Conservation (phyloP, 2,113 vertebrate genomes). For the Elachura formosa region DNA sequence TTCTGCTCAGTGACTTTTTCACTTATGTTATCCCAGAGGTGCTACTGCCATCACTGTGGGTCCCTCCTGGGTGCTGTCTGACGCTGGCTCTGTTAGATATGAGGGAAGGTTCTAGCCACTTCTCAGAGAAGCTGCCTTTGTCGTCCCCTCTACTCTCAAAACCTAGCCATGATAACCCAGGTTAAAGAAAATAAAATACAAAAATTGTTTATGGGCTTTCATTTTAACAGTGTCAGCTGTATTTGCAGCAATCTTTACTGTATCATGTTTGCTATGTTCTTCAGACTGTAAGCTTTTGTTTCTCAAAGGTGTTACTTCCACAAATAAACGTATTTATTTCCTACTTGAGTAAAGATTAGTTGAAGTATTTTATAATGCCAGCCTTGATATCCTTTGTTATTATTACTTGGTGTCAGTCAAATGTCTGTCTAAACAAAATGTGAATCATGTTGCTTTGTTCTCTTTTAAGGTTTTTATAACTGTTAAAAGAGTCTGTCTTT, state of each 20-base stretch:
- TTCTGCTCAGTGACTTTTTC: background rate
- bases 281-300: background rate
- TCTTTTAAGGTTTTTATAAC: background rate
- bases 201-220: background rate
- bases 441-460: background rate
- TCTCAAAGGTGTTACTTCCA: background rate
- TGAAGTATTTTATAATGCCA: background rate
- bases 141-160: background rate
- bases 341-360: background rate
- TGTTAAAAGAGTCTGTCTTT: background rate
- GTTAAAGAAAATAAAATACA: background rate
- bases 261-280: background rate
- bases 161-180: background rate
- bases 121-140: background rate
- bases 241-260: background rate
- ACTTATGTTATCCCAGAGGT: fast-evolving
- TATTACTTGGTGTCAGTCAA: background rate
- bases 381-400: background rate
- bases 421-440: background rate
- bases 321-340: background rate
- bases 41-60: background rate
- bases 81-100: background rate
- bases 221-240: background rate
- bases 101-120: background rate
- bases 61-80: background rate